These are phyloP conservation scores for Phataginus tricuspis DNA, from an alignment of 2,797 vertebrate genomes.

Conservation along the genomic window DNA sequence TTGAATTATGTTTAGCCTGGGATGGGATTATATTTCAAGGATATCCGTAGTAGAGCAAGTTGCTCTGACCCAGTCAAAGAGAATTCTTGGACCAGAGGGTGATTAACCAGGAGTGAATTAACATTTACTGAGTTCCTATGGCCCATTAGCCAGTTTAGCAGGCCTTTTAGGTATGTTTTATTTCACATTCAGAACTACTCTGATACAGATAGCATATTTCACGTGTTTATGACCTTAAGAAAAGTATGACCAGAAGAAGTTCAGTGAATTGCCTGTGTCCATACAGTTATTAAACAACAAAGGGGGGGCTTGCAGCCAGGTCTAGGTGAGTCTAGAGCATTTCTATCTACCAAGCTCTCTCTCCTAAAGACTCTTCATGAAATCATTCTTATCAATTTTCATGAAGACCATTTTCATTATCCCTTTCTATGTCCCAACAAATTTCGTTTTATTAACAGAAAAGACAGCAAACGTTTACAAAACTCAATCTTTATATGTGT, in stretches of 20 bases:
- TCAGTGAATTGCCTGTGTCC: not conserved
- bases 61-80: conserved; percentile 23
- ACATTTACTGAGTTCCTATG: not conserved
- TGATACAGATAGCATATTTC: not conserved
- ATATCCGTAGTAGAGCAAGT: not conserved
- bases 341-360: not conserved
- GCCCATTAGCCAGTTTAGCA: not conserved
- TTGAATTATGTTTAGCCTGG: not conserved
- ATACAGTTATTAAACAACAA: not conserved
- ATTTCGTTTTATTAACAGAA: conserved; percentile 11
- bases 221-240: not conserved
- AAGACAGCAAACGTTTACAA: not conserved
- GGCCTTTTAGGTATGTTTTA: not conserved
- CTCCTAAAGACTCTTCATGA: not conserved
- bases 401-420: not conserved
- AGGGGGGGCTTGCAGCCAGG: not conserved
- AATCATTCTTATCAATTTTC: not conserved
- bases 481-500: not conserved
- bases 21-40: not conserved
- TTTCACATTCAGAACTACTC: not conserved
- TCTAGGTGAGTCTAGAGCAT: not conserved
- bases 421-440: not conserved
- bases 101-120: not conserved
- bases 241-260: not conserved
- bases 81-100: not conserved